phyloP scores from a whole-genome alignment of 2,113 vertebrate genomes.

The Perca schrenkii region DNA sequence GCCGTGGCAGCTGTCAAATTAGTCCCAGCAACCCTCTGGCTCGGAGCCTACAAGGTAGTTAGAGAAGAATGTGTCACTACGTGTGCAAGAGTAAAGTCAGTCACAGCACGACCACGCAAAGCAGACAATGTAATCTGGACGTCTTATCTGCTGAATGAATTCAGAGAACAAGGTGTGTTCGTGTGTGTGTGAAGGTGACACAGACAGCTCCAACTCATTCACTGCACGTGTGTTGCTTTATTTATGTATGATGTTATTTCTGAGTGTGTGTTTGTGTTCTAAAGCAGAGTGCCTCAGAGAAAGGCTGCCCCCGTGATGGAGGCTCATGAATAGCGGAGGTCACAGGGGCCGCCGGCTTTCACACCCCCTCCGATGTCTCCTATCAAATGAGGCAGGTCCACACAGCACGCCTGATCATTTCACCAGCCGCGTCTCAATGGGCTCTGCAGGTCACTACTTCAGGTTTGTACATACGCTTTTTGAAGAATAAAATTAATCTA shows the following conservation, averaged over 20 bases:
- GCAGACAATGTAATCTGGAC: constrained; percentile 31
- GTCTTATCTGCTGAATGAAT: constrained; percentile 30
- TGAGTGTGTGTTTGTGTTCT: constrained; percentile 24
- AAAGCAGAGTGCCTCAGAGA: constrained; percentile 57
- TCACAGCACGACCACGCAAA: constrained; percentile 36
- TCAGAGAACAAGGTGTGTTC: constrained; percentile 18
- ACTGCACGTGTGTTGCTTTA: constrained; percentile 24
- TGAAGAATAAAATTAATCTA: constrained; percentile 26
- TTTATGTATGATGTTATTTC: constrained; percentile 44
- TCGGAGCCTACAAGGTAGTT: constrained; percentile 56
- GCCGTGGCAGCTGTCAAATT: constrained; percentile 78
- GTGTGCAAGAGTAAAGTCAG: constrained; percentile 47
- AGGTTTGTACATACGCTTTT: constrained; percentile 40
- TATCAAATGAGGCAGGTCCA: constrained; percentile 33
- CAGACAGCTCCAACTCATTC: constrained; percentile 36
- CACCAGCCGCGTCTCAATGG: constrained; percentile 17
- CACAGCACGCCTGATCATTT: constrained; percentile 30
- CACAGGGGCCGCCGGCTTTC: constrained; percentile 24
- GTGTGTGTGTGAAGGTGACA: constrained; percentile 8
- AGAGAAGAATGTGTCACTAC: constrained; percentile 56
- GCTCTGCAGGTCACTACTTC: constrained; percentile 38
- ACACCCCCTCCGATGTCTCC: constrained; percentile 6
- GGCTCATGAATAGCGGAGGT: constrained; percentile 53
- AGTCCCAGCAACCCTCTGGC: constrained; percentile 70
- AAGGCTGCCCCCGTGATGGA: constrained; percentile 33